Evolutionary conservation across 1,140 invertebrate species (phyloP), one percentile per base, ranked within the genome.

Genomic region (Monochamus saltuarius): DNA sequence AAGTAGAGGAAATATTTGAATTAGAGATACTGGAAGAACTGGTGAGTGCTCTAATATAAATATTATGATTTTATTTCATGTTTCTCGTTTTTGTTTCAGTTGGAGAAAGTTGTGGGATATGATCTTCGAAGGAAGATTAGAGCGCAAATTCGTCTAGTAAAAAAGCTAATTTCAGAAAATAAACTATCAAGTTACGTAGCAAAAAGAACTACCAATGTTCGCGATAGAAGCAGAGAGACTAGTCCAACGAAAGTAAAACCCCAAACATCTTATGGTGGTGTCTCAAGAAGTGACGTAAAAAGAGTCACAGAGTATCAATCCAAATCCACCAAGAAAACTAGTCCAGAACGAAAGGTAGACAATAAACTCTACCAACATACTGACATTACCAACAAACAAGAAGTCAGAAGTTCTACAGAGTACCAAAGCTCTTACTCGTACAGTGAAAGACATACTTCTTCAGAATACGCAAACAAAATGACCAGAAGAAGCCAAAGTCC

Each of bases 111-210:
- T 34, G 82, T 82, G 19, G 84, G 83, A 54, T 91, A 91, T 70
- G 89, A 91, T 65, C 80, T 89, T 67, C 77, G 89, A 57, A 81
- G 87, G 50, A 81, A 87, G 56, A 89, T 91, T 53, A 81, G 89
- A 61, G 82, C 87, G 7, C 88, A 90, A 75, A 89, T 91, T 53
- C 79, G 88, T 62, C 70, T 86, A 7, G 84, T 89, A 2, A 84
- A 83, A 62, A 85, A 87, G 66, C 76, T 80, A 60, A 76, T 81
- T 29, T 79, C 81, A 57, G 74, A 74, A 59, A 64, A 66, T 29
- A 80, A 79, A 57, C 73, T 77, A 16, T 70, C 77, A 13, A 53
- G 29, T 39, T 63, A 63, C 22, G 56, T 66, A 9, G 34, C 34
- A 11, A 56, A 51, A 53, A 62, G 61, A 57, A 56, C 37, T 35